Base-by-base conservation (phyloP, 2,113 vertebrate genomes). In the rabbit (Oryctolagus cuniculus) region DNA sequence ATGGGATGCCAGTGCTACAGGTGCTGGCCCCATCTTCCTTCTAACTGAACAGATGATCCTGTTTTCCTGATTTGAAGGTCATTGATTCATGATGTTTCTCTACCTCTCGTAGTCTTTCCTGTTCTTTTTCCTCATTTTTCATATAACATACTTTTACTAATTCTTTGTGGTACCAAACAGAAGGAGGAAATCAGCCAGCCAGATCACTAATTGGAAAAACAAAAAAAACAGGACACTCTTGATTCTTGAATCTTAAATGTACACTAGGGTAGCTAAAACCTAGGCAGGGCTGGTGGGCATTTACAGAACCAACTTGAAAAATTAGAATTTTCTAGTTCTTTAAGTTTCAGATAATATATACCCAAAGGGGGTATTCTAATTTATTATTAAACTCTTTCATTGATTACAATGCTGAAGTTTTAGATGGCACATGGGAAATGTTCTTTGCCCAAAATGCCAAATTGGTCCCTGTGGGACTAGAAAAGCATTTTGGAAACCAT, bases 301-400 rank as follows among this genome's bases (percentile, higher is more conserved):
- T 87, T 87, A 63, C 12, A 93, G 4, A 81, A 55, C 27, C 36
- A 87, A 92, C 84, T 34, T 13, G 72, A 36, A 96, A 93, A 70
- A 88, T 24, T 4, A 72, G 38, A 9, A 55, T 51, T 90, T 93
- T 84, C 75, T 55, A 69, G 31, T 69, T n/a, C n/a, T 85, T 77
- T 94, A 95, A 87, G 87, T 51, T 70, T 69, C 75, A 91, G 55
- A 36, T 87, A 31, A 96, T 85, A 90, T 81, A 90, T 81, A 77
- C 12, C 77, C 17, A 11, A 91, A 90, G 61, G 34, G 64, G 34
- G 31, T 51, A 12, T 29, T 94, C 8, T 66, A 72, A 83, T 83
- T 94, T 66, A 81, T 80, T 22, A 93, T 21, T 49, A 89, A 95
- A 27, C 17, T 72, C 53, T 11, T 83, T 61, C 80, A 63, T 58